A percentile compares a stretch with the other conserved stretches of the same genome.
Conservation (phyloP, 2,113 vertebrate species). For the Chiloscyllium plagiosum region DNA sequence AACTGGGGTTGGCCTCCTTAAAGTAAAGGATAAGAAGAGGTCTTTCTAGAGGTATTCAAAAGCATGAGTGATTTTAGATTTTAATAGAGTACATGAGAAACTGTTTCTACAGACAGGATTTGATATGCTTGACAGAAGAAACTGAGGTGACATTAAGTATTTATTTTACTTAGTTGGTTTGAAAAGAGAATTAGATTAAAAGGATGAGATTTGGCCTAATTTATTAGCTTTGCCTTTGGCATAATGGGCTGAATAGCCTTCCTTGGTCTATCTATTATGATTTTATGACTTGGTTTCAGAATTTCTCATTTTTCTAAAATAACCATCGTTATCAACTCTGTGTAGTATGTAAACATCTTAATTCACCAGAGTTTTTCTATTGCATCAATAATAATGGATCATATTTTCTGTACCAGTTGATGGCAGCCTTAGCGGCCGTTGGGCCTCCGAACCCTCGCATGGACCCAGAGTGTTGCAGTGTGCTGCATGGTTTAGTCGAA, state of each 20-base stretch:
- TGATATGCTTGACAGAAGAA: background rate
- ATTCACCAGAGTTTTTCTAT: background rate
- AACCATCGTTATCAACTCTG: background rate
- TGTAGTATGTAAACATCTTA: background rate
- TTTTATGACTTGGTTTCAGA: background rate
- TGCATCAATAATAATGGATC: background rate
- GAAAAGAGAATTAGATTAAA: background rate
- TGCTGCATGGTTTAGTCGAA: slow-evolving; percentile 86
- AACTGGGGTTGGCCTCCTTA: background rate
- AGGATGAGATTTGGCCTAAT: background rate
- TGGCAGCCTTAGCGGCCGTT: slow-evolving; percentile 83
- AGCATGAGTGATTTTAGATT: background rate
- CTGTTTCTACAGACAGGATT: background rate
- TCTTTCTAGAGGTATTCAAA: background rate
- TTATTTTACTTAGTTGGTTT: background rate
- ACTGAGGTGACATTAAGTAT: background rate
- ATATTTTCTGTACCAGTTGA: slow-evolving; percentile 60
- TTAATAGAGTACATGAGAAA: background rate
- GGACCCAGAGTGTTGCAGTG: slow-evolving; percentile 93
- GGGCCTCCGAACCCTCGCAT: slow-evolving; percentile 88
- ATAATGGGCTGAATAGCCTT: background rate
- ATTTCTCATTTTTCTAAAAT: background rate
- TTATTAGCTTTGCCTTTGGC: background rate
- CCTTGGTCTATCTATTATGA: background rate
- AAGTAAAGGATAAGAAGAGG: background rate